Conservation (phyloP, 2,888 invertebrate species). For the Eremobia ochroleuca region DNA sequence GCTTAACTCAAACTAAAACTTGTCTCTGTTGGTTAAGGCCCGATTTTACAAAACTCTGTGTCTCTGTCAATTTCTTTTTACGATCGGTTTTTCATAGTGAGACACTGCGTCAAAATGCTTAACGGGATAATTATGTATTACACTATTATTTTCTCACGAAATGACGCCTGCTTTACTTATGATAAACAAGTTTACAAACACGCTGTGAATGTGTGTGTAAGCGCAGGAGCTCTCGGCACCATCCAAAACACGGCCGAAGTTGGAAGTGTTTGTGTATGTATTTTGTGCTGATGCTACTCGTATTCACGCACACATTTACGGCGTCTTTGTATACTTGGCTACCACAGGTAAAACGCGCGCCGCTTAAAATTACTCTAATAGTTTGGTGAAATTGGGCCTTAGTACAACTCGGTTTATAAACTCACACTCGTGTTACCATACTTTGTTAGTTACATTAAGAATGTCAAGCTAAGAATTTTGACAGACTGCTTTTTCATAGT, state of each 20-base stretch:
- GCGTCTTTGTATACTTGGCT: neutral
- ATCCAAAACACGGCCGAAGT: neutral
- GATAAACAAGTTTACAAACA: neutral
- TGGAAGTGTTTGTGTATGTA: neutral
- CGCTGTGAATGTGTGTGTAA: neutral
- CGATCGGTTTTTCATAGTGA: neutral
- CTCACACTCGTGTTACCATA: neutral
- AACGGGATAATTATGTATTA: neutral
- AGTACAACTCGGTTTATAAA: neutral
- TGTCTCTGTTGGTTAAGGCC: constrained; percentile 15
- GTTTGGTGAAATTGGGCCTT: neutral
- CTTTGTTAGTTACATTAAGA: neutral
- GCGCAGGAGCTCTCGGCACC: neutral
- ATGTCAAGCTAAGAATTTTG: neutral
- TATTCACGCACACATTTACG: neutral
- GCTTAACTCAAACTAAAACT: constrained; percentile 28
- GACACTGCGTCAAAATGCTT: neutral
- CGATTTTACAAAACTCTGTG: neutral
- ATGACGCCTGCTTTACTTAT: neutral
- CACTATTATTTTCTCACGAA: neutral
- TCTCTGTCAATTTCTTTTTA: no score
- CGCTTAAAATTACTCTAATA: neutral
- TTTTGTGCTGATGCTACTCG: neutral
- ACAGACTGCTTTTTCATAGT: no score
- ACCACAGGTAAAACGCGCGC: neutral